phyloP scores from a whole-genome alignment of 2,113 vertebrate genomes.

The Anoplopoma fimbria region DNA sequence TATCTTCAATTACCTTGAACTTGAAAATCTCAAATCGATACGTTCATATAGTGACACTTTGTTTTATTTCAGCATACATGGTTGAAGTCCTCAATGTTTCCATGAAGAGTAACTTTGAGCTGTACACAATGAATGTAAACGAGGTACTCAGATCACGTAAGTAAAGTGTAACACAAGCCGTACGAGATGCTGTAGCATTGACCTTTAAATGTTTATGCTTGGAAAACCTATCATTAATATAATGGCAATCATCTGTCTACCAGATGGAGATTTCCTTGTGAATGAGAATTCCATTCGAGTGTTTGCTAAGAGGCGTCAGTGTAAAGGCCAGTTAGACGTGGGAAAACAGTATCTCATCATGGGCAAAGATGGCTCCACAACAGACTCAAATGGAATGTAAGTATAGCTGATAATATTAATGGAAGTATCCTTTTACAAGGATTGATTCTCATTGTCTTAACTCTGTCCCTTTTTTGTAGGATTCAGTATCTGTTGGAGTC shows the following conservation, averaged over 20 bases:
- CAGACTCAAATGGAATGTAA: conserved; percentile 72
- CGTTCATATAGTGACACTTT: neutral
- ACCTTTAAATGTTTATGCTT: neutral
- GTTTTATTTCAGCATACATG: conserved; percentile 72
- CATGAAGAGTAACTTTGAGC: conserved; percentile 75
- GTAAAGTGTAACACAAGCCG: conserved; percentile 37
- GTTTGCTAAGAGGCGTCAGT: conserved; percentile 81
- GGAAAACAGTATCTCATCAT: conserved; percentile 79
- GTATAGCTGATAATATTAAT: conserved; percentile 26
- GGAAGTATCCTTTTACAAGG: neutral
- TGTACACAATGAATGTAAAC: conserved; percentile 65
- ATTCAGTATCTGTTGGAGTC: conserved; percentile 83
- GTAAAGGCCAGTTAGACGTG: conserved; percentile 66
- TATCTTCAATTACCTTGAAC: neutral
- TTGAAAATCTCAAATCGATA: neutral
- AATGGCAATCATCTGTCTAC: neutral
- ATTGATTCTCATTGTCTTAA: neutral
- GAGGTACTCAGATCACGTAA: conserved; percentile 73
- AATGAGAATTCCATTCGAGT: conserved; percentile 46
- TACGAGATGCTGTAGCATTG: neutral
- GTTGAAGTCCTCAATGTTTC: conserved; percentile 63
- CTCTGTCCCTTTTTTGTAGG: conserved; percentile 54
- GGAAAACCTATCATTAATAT: neutral
- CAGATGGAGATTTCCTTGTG: conserved; percentile 63
- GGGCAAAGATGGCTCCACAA: conserved; percentile 83